Evolutionary conservation across 2,113 vertebrate genomes (phyloP), one percentile per base, ranked within the genome.

Genomic region (Fulmarus glacialis): DNA sequence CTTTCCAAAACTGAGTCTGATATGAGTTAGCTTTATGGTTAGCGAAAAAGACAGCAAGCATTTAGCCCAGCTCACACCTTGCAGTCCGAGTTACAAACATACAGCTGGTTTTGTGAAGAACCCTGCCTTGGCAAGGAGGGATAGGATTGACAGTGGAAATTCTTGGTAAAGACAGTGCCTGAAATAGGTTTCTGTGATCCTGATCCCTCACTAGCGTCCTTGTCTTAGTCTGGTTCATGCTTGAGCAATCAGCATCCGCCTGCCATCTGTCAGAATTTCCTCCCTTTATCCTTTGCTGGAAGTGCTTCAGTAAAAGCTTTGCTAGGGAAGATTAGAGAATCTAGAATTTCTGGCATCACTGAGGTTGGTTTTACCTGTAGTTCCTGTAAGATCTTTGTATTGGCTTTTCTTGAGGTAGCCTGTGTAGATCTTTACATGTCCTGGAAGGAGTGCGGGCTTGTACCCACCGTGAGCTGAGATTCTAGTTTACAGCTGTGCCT

Each of bases 131-230:
- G 38, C 34, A 7, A 27, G 82, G 85, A 34, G 12, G 66, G 78
- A 21, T 23, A 64, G 82, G 93, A 73, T 89, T 68, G 62, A n/a
- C 82, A 68, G n/a, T 70, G 79, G 50, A 78, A 87, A 73, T 82
- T 86, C 87, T 92, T 73, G 27, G 45, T 95, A 3, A 91, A 89
- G 85, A 6, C 55, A n/a, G 82, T 42, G 88, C 90, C 93, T 90
- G 88, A 95, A 97, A 96, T 97, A 97, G 97, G 55, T 81, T 90
- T 88, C 17, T 50, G 75, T 74, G 82, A 63, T 97, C 53, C 95
- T 97, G 92, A 96, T 97, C 95, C 90, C 73, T 89, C 64, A 7
- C 24, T 55, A 38, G 60, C 0, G 7, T 87, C 95, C 78, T 85
- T 85, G 90, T 64, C 92, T 90, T 58, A 93, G 93, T 40, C 88